Evolutionary conservation across 2,113 vertebrate species (phyloP), one percentile per base, ranked within the genome.

Genomic region (Larimichthys polyactis): DNA sequence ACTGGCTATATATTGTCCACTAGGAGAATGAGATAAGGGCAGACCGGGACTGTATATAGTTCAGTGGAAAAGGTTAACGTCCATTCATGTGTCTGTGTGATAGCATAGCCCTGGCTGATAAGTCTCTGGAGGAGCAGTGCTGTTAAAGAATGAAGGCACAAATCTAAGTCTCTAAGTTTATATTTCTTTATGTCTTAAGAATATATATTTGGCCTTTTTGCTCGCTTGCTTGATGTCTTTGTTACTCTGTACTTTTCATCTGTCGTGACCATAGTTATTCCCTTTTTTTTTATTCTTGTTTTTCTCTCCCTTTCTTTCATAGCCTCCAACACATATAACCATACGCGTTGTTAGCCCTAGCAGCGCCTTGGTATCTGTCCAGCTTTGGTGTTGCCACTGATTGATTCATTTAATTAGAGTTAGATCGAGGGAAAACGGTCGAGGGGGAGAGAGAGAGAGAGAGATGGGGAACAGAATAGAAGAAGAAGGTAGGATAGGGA

Each of bases 391-490:
- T 12, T 69, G 76, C 84, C 86, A 84, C 94, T 96, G 95, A 96
- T 81, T 94, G 94, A 96, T 96, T 94, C 81, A 95, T 94, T 95
- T 96, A 96, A 96, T 96, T 96, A 94, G 87, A 93, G 92, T 44
- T 89, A 74, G 86, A 91, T 90, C 72, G 74, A 88, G 58, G 64
- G 81, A 92, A 87, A 77, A 64, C 54, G 60, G 75, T 5, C 29
- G 67, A 12, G 20, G 48, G 52, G 14, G 72, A 78, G 67, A 70
- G 73, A 27, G 27, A 27, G 27, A 27, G 27, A 27, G 27, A 71
- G 84, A 74, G 69, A 81, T 58, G 71, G 82, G 63, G 88, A 81
- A 71, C 27, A 58, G 77, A 78, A 75, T n/a, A 67, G 83, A 83
- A 54, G 78, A 72, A 79, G 78, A 87, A 89, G 72, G 81, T 70